A percentile compares a stretch with the other conserved stretches of the same genome.
Evolutionary conservation across 2,113 vertebrate species (phyloP).

Genomic region (Machaerirhynchus nigripectus): DNA sequence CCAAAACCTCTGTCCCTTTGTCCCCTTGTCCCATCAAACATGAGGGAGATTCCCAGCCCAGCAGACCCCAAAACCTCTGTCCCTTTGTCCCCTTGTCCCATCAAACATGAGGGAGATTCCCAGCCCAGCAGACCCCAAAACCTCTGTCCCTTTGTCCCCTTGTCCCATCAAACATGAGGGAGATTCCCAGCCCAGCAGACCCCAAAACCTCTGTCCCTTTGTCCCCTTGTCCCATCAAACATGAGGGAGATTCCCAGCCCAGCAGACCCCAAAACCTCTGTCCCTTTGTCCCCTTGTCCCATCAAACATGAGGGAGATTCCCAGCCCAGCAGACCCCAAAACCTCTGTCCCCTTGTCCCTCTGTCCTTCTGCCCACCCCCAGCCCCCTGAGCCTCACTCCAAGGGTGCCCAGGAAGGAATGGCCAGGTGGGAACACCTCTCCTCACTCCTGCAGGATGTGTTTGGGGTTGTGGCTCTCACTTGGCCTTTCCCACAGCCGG

Average conservation of each 20-base stretch:
- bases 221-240: background rate
- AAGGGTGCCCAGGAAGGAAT: background rate
- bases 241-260: background rate
- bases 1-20: background rate
- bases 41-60: background rate
- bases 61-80: background rate
- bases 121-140: no score
- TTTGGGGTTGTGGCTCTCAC: background rate
- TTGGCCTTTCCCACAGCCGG: background rate
- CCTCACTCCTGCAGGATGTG: background rate
- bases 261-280: background rate
- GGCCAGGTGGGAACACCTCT: fast-evolving
- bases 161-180: no score
- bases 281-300: background rate
- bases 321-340: background rate
- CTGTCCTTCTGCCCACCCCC: background rate
- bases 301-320: background rate
- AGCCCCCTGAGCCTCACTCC: background rate
- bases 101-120: no score
- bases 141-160: no score
- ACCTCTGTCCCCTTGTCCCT: fast-evolving
- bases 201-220: no score
- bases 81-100: background rate
- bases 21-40: background rate
- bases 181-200: no score